Conservation (phyloP, 2,888 invertebrate genomes). For the Tribolium freemani region DNA sequence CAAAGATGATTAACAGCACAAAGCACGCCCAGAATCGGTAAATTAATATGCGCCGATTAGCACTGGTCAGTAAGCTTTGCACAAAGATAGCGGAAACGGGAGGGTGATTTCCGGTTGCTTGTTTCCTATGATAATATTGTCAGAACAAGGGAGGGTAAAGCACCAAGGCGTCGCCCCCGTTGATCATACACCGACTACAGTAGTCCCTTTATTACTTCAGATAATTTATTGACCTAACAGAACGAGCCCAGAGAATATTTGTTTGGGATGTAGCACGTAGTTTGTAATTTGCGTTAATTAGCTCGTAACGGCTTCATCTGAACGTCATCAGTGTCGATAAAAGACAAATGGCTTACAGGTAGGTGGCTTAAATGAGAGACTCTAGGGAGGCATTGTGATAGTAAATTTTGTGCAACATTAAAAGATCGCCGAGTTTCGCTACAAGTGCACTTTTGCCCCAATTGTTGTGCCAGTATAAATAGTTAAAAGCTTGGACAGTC, state of each 20-base stretch:
- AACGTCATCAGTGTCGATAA: neutral
- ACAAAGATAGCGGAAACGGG: slow-evolving; percentile 18
- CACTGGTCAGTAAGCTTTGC: slow-evolving; percentile 25
- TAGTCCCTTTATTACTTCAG: slow-evolving; percentile 30
- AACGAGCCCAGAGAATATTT: slow-evolving; percentile 2
- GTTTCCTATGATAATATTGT: slow-evolving; percentile 35
- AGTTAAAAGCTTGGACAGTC: neutral
- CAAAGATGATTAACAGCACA: slow-evolving; percentile 2
- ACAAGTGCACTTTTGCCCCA: neutral
- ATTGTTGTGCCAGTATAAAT: neutral
- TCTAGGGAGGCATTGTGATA: neutral
- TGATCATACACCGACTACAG: slow-evolving; percentile 13
- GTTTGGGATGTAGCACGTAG: slow-evolving; percentile 16
- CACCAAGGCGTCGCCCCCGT: slow-evolving; percentile 11
- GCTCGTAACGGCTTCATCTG: neutral
- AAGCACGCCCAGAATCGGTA: neutral
- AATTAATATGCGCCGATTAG: slow-evolving; percentile 31
- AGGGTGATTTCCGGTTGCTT: slow-evolving; percentile 24
- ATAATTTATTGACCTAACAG: slow-evolving; percentile 23
- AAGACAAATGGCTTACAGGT: neutral
- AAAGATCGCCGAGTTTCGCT: neutral
- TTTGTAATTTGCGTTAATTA: slow-evolving; percentile 30
- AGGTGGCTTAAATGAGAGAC: neutral
- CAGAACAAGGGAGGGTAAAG: slow-evolving; percentile 20
- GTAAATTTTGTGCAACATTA: neutral